A percentile compares a stretch with the other conserved stretches of the same genome.
Evolutionary conservation across 1,140 invertebrate species (phyloP).

Genomic region (Pseudomyrmex cubaensis): DNA sequence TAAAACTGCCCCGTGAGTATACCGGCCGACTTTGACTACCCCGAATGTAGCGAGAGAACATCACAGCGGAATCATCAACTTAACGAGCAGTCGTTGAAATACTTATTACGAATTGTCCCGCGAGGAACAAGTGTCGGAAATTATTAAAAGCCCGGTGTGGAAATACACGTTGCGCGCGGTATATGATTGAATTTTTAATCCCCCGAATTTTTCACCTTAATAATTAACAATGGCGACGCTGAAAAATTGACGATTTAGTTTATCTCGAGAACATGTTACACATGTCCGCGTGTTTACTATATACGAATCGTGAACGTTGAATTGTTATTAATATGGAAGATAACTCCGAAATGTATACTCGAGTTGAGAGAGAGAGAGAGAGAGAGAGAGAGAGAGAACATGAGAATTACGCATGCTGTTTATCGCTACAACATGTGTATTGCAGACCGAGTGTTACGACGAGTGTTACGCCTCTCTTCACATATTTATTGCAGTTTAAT

Average conservation of each 20-base stretch:
- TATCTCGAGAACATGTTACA: background rate
- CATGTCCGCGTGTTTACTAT: background rate
- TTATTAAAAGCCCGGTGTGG: conserved; percentile 21
- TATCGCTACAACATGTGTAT: background rate
- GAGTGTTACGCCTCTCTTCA: conserved; percentile 1
- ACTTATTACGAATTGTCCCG: conserved; percentile 54
- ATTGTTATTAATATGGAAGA: conserved; percentile 25
- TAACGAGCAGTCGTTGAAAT: conserved; percentile 73
- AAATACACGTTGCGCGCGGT: background rate
- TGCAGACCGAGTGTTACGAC: background rate
- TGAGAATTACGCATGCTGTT: conserved; percentile 20
- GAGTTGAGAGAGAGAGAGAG: background rate
- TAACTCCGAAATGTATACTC: background rate
- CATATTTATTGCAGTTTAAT: background rate
- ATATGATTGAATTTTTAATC: conserved; percentile 34
- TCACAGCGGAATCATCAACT: conserved; percentile 58
- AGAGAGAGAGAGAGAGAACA: background rate
- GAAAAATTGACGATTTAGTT: background rate
- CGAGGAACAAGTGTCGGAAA: conserved; percentile 16
- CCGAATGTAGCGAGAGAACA: conserved; percentile 23
- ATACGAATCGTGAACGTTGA: background rate
- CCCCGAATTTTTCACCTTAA: background rate
- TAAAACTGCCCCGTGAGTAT: conserved; percentile 45
- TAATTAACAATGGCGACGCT: background rate
- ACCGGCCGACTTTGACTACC: conserved; percentile 36